Conservation (phyloP, 2,113 vertebrate species). For the Notechis scutatus region DNA sequence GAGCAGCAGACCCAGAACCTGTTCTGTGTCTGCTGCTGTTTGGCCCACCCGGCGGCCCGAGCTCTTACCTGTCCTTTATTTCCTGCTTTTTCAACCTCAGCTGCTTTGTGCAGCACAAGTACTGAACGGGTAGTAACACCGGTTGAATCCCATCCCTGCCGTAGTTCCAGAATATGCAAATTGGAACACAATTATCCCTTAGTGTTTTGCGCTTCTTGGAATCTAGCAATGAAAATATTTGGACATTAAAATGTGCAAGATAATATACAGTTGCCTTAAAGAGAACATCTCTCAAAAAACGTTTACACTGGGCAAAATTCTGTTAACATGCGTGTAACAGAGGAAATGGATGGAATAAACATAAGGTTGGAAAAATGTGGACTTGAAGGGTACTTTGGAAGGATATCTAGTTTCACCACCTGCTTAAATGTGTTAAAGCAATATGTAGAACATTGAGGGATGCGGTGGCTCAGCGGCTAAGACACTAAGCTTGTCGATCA, state of each 20-base stretch:
- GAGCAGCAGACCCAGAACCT: too few species aligned
- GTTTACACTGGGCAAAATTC: background rate
- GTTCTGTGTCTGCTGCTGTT: too few species aligned
- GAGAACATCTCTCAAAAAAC: background rate
- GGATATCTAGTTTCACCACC: background rate
- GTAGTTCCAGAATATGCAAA: background rate
- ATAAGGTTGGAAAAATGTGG: background rate
- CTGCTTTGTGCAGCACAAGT: too few species aligned
- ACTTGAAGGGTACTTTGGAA: background rate
- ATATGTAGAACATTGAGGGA: background rate
- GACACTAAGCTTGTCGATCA: too few species aligned
- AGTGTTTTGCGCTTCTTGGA: background rate
- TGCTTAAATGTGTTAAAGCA: background rate
- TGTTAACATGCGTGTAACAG: background rate
- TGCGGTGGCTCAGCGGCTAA: too few species aligned
- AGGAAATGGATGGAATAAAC: background rate
- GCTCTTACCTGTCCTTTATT: too few species aligned
- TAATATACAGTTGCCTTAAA: background rate
- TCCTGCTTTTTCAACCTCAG: too few species aligned
- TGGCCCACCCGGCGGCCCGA: too few species aligned
- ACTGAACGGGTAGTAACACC: too few species aligned
- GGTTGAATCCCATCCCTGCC: too few species aligned
- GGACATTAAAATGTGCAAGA: background rate
- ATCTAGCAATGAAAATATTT: background rate
- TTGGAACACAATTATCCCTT: background rate